Base-by-base conservation (phyloP, 2,888 invertebrate genomes). In the Heteromurus nitidus region DNA sequence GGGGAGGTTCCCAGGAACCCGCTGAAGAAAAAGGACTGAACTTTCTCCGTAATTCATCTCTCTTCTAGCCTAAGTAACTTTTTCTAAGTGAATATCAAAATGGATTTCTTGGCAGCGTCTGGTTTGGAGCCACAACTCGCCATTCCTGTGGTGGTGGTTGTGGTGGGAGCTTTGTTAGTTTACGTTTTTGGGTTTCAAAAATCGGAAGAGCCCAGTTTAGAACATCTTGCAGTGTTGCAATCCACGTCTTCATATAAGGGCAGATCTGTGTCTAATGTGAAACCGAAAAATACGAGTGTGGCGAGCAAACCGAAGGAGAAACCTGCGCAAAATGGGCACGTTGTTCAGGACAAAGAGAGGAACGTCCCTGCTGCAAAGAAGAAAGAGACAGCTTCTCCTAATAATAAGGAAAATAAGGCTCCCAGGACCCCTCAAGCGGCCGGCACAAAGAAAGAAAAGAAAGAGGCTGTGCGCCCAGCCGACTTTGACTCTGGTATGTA, bases 111-210 rank as follows among this genome's bases (percentile, higher is more conserved):
- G 30, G 87, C 88, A 79, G 86, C 88, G 80, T 87, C 89, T 73
- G 89, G 88, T 77, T 86, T 89, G 80, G 89, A 90, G 87, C 89
- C 91, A 79, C 91, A 91, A 85, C 91, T 91, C 88, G 91, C 91
- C 80, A 88, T 92, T 74, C 92, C 92, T 80, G 91, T 92, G 69
- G 90, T 91, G 62, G 90, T 93, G 88, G 93, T 94, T 88, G 91
- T 94, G 88, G 89, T 94, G 87, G 93, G 93, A 89, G 94, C 93
- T 86, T 91, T 93, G 86, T 90, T 95, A 87, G 94, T 95, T 88
- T 95, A 93, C 90, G 92, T 92, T 85, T 94, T 94, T 89, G 94
- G 94, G 84, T 94, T 95, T 90, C 94, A 93, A 90, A 92, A 93
- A 84, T 93, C 94, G 86, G 93, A 93, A 89, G 94, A 94, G 90